A percentile compares a stretch with the other conserved stretches of the same genome.
phyloP scores from a whole-genome alignment of 1,140 invertebrate species.

The Cryptotermes secundus region DNA sequence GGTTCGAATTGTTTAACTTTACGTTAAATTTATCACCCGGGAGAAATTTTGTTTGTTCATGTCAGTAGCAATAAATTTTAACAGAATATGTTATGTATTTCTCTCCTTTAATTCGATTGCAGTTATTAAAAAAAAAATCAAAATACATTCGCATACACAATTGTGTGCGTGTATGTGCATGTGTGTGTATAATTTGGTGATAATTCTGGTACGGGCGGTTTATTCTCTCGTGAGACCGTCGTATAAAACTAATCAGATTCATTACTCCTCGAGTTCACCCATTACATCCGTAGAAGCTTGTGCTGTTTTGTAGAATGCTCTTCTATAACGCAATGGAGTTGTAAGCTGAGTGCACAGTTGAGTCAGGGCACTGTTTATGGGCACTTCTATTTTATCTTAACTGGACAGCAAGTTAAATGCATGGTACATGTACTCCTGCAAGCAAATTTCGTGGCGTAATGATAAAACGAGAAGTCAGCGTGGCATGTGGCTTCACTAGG shows the following conservation, averaged over 20 bases:
- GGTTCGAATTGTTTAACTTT: too few species aligned
- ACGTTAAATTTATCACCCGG: too few species aligned
- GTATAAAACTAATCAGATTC: not conserved
- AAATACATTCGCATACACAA: too few species aligned
- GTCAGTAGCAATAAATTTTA: too few species aligned
- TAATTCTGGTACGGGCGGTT: not conserved
- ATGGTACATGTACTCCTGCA: not conserved
- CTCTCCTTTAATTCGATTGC: too few species aligned
- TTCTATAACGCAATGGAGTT: not conserved
- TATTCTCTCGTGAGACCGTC: not conserved
- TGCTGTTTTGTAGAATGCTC: too few species aligned
- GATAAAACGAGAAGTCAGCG: not conserved
- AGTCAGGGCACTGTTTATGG: not conserved
- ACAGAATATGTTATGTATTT: too few species aligned
- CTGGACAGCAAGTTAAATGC: not conserved
- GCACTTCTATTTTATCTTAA: not conserved
- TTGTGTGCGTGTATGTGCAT: too few species aligned
- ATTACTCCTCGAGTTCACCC: not conserved
- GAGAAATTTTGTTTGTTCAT: too few species aligned
- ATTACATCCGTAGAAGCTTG: not conserved
- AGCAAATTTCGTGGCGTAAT: not conserved
- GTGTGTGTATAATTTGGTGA: not conserved
- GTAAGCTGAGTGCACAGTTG: not conserved
- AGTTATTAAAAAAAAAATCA: too few species aligned
- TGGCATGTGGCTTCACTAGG: not conserved